Percentiles rank a stretch among this genome's conserved stretches.
Evolutionary conservation across 2,888 invertebrate genomes (phyloP).

Genomic region (Drosophila birchii): DNA sequence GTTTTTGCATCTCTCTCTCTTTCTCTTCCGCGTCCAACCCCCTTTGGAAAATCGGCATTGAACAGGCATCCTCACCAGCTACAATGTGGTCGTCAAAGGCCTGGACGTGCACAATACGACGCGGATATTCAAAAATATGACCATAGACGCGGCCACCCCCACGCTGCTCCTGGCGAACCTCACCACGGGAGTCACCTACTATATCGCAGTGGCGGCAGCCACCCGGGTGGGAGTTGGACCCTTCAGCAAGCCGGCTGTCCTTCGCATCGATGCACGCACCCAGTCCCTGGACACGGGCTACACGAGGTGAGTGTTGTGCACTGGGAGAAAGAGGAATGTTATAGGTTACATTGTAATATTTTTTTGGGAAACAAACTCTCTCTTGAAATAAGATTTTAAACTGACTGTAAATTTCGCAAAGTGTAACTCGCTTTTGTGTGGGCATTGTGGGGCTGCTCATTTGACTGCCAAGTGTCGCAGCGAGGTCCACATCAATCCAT

Average conservation of each 20-base stretch:
- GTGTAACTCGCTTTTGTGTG: slow-evolving; percentile 27
- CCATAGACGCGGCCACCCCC: slow-evolving; percentile 89
- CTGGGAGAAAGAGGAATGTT: neutral
- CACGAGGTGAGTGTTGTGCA: slow-evolving; percentile 73
- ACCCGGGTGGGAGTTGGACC: slow-evolving; percentile 93
- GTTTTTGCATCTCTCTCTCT: slow-evolving; percentile 18
- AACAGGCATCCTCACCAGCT: slow-evolving; percentile 89
- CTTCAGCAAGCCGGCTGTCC: slow-evolving; percentile 89
- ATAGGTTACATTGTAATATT: no score
- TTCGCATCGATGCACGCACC: slow-evolving; percentile 87
- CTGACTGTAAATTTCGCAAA: neutral
- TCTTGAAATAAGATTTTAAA: neutral
- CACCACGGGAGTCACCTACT: slow-evolving; percentile 92
- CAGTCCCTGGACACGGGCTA: slow-evolving; percentile 86
- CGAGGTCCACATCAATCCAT: slow-evolving; percentile 77
- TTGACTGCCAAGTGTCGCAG: slow-evolving; percentile 65
- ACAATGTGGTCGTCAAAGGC: slow-evolving; percentile 89
- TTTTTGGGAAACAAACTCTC: neutral
- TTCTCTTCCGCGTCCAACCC: slow-evolving; percentile 10
- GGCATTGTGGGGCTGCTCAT: slow-evolving; percentile 61
- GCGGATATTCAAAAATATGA: slow-evolving; percentile 89
- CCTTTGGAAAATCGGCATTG: slow-evolving; percentile 3
- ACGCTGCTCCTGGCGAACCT: slow-evolving; percentile 92
- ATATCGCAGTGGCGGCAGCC: slow-evolving; percentile 92
- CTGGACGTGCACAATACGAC: slow-evolving; percentile 86